Base-by-base conservation (phyloP, 2,113 vertebrate species). In the Lates calcarifer region DNA sequence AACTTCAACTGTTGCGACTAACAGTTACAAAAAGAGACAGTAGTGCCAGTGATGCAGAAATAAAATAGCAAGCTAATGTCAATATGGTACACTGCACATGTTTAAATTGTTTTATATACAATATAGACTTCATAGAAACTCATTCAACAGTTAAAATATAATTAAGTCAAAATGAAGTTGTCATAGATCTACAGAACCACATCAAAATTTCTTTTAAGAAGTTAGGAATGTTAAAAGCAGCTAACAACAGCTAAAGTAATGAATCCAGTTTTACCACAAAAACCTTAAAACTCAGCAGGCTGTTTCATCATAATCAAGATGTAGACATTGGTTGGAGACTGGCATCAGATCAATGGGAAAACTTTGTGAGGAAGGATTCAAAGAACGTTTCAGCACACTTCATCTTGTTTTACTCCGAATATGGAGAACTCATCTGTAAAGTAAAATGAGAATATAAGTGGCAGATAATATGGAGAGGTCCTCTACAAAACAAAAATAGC, bases 391-490 rank as follows among this genome's bases (percentile, higher is more conserved):
- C 13, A 49, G 22, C 20, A 3, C 24, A 3, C 55, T 37, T 79
- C 1, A 28, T 58, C 64, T 55, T 0, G 0, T 9, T 82, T 91
- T 60, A 91, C 29, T 92, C 91, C 28, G 90, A 91, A 75, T 92
- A 91, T 0, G 91, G 81, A 53, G 93, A 87, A 12, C 78, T 90
- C 83, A 93, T 91, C 93, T 94, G 84, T 35, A 63, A 85, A 77
- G 26, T 7, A 76, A 49, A 75, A 72, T 14, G 24, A 64, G 31
- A 79, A 57, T 3, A 56, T 76, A 3, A 83, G 51, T n/a, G 35
- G 29, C 22, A 20, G 29, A 57, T 29, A 14, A n/a, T 57, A 6
- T 15, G 9, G 22, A n/a, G 11, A 15, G 41, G 3, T 2, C 35
- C 12, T 4, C 35, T 45, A 26, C 3, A 43, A 33, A 18, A 24